A percentile compares a stretch with the other conserved stretches of the same genome.
These are phyloP conservation scores for Drosophila aldrichi DNA, from an alignment of 2,888 invertebrate species.

Conservation along the genomic window DNA sequence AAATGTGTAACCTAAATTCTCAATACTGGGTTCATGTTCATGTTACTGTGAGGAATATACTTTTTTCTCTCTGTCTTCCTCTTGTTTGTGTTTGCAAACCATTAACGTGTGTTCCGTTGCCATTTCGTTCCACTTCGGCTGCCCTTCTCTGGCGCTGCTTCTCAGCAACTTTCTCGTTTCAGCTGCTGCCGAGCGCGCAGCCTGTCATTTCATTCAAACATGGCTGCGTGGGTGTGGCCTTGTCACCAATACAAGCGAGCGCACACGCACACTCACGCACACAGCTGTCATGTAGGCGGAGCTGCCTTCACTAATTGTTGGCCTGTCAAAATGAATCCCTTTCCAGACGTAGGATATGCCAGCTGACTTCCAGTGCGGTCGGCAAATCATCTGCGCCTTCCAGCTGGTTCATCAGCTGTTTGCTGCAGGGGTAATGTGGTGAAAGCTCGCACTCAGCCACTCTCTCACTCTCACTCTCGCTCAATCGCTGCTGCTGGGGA, in stretches of 20 bases:
- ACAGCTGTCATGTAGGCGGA: slow-evolving; percentile 66
- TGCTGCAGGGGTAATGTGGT: slow-evolving; percentile 52
- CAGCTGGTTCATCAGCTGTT: slow-evolving; percentile 74
- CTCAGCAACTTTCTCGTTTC: slow-evolving; percentile 58
- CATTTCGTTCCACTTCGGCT: slow-evolving; percentile 41
- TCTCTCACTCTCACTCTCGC: neutral
- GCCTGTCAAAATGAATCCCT: slow-evolving; percentile 63
- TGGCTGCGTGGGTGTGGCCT: slow-evolving; percentile 85
- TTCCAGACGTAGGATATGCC: slow-evolving; percentile 50
- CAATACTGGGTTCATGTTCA: slow-evolving; percentile 54
- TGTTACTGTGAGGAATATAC: slow-evolving; percentile 43
- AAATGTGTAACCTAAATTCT: slow-evolving; percentile 79
- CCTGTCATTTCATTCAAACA: slow-evolving; percentile 80
- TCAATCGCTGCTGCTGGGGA: slow-evolving; percentile 12
- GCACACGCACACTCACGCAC: slow-evolving; percentile 21
- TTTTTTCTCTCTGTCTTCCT: neutral
- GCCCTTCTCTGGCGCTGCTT: slow-evolving; percentile 17
- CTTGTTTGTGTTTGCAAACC: slow-evolving; percentile 28
- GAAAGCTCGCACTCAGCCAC: slow-evolving; percentile 54
- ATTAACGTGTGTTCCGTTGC: slow-evolving; percentile 61
- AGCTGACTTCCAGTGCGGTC: slow-evolving; percentile 24
- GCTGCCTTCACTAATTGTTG: slow-evolving; percentile 54
- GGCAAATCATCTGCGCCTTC: slow-evolving; percentile 55
- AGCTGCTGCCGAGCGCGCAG: slow-evolving; percentile 45
- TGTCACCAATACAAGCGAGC: slow-evolving; percentile 32